Evolutionary conservation across 2,797 vertebrate genomes (phyloP), one percentile per base, ranked within the genome.

Genomic region (Mallotus villosus): DNA sequence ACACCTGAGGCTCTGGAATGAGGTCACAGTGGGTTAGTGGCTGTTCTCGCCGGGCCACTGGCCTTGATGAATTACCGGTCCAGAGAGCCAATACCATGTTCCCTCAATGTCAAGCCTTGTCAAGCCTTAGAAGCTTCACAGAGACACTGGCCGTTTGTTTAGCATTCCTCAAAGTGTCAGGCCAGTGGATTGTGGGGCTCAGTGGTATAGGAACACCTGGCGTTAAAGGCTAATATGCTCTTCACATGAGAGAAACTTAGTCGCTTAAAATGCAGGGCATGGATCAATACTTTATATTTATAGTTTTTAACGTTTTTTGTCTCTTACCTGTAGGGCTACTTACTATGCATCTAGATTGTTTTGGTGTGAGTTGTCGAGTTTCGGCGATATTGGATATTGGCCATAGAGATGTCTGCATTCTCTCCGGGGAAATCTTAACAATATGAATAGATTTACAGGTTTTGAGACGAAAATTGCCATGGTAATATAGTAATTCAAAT

Each of bases 31-130:
- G 53, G 53, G 73, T 77, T 76, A 74, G 69, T 29, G 55, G 59
- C 58, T 72, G 29, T 7, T 63, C 27, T 66, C 65, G 55, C 63
- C 37, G 32, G 27, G 70, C 68, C 27, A 29, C 29, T 69, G 65
- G 32, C 59, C 5, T 17, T 75, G 78, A 83, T 78, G 34, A 78
- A 81, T 81, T 69, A 67, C 74, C 49, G 29, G 75, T 22, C 71
- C 46, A 7, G 69, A 76, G 74, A 72, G 75, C 72, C 72, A n/a
- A n/a, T 75, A 67, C 53, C 60, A 71, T 71, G 76, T 74, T 37
- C 67, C 68, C 66, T 57, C 27, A 32, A 67, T n/a, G 68, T 76
- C 73, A 62, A 72, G 72, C 61, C 74, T 74, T 17, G 73, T 81
- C 75, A 73, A 34, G 32, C 63, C 63, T 57, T 67, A 61, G 59